Conservation (phyloP, 2,888 invertebrate genomes). For the Hirudinaria manillensis region DNA sequence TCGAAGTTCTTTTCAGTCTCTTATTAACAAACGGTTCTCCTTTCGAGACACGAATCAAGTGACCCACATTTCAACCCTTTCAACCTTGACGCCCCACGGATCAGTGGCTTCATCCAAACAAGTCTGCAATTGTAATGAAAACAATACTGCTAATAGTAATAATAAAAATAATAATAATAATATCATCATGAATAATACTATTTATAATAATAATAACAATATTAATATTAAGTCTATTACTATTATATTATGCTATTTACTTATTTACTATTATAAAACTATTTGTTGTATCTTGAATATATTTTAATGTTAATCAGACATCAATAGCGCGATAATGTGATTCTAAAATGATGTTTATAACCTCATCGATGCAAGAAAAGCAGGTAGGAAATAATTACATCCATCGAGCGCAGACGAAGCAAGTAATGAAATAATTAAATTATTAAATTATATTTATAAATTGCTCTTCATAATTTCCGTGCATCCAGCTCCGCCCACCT, state of each 20-base stretch:
- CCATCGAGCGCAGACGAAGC: background rate
- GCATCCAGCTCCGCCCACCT: conserved; percentile 36
- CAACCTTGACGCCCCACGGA: conserved; percentile 41
- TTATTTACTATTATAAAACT: conserved; percentile 49
- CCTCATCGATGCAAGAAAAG: too few relatives aligned
- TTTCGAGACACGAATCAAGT: background rate
- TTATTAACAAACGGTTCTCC: too few relatives aligned
- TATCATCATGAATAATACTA: background rate
- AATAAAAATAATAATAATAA: background rate
- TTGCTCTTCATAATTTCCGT: background rate
- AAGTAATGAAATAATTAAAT: background rate
- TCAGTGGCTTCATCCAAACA: conserved; percentile 45
- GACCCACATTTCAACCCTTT: conserved; percentile 42
- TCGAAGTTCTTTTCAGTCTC: too few relatives aligned
- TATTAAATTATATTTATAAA: background rate
- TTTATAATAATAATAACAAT: background rate
- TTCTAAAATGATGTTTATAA: too few relatives aligned
- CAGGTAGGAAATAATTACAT: background rate
- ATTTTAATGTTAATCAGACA: too few relatives aligned
- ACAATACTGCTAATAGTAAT: background rate
- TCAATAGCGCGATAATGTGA: too few relatives aligned
- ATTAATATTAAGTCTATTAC: background rate
- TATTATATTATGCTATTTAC: conserved; percentile 64
- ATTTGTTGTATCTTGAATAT: too few relatives aligned
- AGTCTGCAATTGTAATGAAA: conserved; percentile 31